These are phyloP conservation scores for Galeopsomyia nigrocyanea DNA, from an alignment of 2,888 invertebrate genomes.

Conservation along the genomic window DNA sequence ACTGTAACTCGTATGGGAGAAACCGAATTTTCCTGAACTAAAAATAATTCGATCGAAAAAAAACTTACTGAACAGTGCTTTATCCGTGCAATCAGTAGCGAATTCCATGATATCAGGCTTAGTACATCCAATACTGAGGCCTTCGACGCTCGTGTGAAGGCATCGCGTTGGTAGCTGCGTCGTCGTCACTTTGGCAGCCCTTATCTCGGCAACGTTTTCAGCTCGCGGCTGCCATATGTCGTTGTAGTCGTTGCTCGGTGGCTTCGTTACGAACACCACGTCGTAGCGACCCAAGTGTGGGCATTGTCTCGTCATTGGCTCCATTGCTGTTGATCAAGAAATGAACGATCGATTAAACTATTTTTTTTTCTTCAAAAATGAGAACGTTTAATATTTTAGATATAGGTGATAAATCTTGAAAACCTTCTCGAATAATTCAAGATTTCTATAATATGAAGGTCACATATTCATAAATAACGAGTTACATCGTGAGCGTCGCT, in stretches of 20 bases:
- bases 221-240: conserved; percentile 15
- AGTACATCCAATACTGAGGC: conserved; percentile 64
- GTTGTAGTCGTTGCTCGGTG: conserved; percentile 35
- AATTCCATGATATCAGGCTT: conserved; percentile 64
- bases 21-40: neutral
- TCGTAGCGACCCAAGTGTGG: conserved; percentile 64
- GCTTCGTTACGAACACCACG: conserved; percentile 58
- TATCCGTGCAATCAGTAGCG: conserved; percentile 62
- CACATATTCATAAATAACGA: too few relatives aligned
- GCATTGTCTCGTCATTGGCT: conserved; percentile 63
- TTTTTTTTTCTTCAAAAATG: too few relatives aligned
- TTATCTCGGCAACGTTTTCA: conserved; percentile 59
- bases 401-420: too few relatives aligned
- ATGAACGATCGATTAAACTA: neutral
- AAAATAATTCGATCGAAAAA: neutral
- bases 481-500: too few relatives aligned
- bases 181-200: conserved; percentile 55
- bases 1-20: too few relatives aligned
- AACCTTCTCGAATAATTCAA: too few relatives aligned
- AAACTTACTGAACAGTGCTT: conserved; percentile 60
- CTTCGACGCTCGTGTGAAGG: conserved; percentile 58
- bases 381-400: too few relatives aligned
- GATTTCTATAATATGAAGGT: too few relatives aligned
- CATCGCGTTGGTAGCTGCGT: conserved; percentile 57
- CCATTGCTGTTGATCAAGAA: conserved; percentile 55